phyloP scores from a whole-genome alignment of 2,797 vertebrate species.

The Platalea minor region DNA sequence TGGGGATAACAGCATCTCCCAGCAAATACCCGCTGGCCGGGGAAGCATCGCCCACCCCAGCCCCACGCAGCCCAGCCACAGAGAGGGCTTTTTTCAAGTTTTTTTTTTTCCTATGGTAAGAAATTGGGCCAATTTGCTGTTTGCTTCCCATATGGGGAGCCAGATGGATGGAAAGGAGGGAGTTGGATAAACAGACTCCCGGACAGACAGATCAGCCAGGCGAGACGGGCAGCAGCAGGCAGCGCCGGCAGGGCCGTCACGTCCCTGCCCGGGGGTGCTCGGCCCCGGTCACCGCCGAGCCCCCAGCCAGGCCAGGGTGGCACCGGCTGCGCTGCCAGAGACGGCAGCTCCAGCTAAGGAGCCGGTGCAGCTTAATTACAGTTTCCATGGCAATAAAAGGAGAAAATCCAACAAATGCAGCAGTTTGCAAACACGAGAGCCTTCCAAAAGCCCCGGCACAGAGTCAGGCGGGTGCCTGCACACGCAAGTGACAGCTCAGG shows the following conservation, averaged over 20 bases:
- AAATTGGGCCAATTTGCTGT: conserved; percentile 60
- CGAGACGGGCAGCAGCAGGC: conserved; percentile 19
- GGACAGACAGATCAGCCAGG: conserved; percentile 34
- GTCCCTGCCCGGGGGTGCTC: background rate
- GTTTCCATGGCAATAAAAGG: conserved; percentile 63
- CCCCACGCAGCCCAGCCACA: accelerated
- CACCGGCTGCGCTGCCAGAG: background rate
- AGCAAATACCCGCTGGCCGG: accelerated
- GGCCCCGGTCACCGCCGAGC: background rate
- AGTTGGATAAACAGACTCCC: conserved; percentile 53
- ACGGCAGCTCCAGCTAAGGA: background rate
- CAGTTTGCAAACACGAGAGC: conserved; percentile 33
- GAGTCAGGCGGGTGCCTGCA: accelerated
- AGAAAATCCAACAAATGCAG: background rate
- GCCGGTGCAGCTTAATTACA: background rate
- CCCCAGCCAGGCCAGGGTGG: background rate
- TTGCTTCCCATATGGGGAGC: conserved; percentile 67
- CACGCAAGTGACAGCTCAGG: background rate
- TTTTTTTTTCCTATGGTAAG: background rate
- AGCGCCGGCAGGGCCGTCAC: background rate
- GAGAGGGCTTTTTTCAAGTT: no score
- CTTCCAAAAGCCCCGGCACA: background rate
- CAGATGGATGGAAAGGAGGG: conserved; percentile 73
- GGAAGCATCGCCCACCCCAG: accelerated
- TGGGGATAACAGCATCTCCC: background rate